These are phyloP conservation scores for Astreopora myriophthalma DNA, from an alignment of 64 coral and sea anemone genomes.

Conservation along the genomic window DNA sequence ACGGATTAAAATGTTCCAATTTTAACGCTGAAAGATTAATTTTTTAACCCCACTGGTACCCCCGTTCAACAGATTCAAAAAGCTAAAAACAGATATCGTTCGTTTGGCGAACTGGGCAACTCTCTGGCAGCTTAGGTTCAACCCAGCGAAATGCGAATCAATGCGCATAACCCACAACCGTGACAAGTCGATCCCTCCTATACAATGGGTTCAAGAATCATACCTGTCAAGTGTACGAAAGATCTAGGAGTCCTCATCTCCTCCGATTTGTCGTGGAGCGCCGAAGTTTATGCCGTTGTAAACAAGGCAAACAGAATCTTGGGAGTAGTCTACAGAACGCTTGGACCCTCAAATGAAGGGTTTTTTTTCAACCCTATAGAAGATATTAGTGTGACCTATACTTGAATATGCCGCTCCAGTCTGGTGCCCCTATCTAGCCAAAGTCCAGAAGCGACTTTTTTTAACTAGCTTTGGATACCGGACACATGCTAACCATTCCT, in stretches of 20 bases:
- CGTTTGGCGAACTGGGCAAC: constrained; percentile 6
- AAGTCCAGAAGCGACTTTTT: background rate
- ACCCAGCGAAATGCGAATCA: constrained; percentile 37
- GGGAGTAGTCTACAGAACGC: too few relatives aligned
- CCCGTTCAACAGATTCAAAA: constrained; percentile 52
- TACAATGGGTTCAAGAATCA: constrained; percentile 42
- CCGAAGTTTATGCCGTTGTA: background rate
- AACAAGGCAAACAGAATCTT: background rate
- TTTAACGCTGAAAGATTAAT: constrained; percentile 17
- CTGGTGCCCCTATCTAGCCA: background rate
- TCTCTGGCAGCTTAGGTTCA: constrained; percentile 35
- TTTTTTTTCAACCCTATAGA: too few relatives aligned
- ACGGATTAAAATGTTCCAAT: constrained; percentile 36
- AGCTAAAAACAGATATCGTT: background rate
- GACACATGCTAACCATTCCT: too few relatives aligned
- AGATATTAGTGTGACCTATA: background rate
- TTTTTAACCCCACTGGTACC: constrained; percentile 24
- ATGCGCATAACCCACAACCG: constrained; percentile 48
- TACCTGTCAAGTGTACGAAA: constrained; percentile 32
- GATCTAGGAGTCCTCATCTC: constrained; percentile 56
- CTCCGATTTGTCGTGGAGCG: constrained; percentile 53
- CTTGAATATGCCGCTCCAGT: background rate
- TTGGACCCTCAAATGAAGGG: too few relatives aligned
- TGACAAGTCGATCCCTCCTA: background rate
- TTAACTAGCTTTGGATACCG: too few relatives aligned